These are phyloP conservation scores for Columba livia DNA, from an alignment of 2,113 vertebrate species.

Conservation along the genomic window DNA sequence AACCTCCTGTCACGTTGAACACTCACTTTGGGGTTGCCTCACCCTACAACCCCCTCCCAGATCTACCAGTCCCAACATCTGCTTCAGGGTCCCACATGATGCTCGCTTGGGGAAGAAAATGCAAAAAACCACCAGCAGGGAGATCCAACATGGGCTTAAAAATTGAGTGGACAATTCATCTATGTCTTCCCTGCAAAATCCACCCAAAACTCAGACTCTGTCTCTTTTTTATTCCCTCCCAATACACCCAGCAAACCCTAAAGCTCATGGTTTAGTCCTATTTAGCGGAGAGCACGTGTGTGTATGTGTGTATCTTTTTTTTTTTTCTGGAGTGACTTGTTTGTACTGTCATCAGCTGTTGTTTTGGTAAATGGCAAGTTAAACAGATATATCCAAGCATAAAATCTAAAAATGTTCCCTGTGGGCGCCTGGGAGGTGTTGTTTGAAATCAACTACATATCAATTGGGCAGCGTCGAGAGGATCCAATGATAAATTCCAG, in stretches of 20 bases:
- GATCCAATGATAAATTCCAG: constrained; percentile 92
- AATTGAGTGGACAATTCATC: neutral
- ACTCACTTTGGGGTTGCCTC: neutral
- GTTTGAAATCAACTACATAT: constrained; percentile 99
- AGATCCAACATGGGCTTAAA: neutral
- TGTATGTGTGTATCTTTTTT: neutral
- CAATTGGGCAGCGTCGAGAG: constrained; percentile 89
- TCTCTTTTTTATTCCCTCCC: neutral
- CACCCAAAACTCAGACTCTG: neutral
- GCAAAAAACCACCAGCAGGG: neutral
- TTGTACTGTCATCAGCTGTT: constrained; percentile 89
- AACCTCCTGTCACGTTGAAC: accelerated
- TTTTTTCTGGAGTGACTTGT: constrained; percentile 79
- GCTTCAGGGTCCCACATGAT: accelerated
- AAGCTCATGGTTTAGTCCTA: neutral
- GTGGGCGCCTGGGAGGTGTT: constrained; percentile 90
- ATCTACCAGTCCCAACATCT: accelerated
- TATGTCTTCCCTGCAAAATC: neutral
- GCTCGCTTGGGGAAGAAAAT: accelerated
- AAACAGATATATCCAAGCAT: constrained; percentile 99
- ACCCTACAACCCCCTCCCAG: neutral
- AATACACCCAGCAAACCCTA: constrained; percentile 47
- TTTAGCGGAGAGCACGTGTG: accelerated
- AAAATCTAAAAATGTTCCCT: constrained; percentile 99
- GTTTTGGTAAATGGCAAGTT: constrained; percentile 98